Conservation (phyloP, 2,113 vertebrate species). For the Monopterus albus region DNA sequence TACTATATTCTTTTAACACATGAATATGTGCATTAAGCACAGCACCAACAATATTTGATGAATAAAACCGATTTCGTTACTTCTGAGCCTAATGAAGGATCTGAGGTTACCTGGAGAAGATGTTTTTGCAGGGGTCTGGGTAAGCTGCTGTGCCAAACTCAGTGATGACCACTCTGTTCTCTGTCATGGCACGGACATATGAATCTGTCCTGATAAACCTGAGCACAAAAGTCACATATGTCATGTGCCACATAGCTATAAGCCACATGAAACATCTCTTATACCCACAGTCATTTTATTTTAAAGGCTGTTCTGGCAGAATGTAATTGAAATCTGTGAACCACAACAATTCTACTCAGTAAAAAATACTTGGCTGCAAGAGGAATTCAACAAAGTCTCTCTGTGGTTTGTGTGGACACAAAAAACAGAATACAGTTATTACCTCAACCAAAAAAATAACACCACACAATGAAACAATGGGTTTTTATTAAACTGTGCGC, state of each 20-base stretch:
- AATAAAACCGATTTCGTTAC: no score
- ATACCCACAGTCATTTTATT: neutral
- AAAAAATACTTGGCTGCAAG: no score
- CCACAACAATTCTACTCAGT: neutral
- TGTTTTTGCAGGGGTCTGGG: slow-evolving; percentile 98
- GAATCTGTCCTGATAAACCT: slow-evolving; percentile 92
- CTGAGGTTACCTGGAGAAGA: slow-evolving; percentile 92
- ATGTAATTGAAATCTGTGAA: neutral
- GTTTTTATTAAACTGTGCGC: neutral
- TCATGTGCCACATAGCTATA: neutral
- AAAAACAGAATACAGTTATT: no score
- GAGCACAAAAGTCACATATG: neutral
- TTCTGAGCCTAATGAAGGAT: no score
- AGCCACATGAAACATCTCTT: neutral
- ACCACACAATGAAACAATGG: no score
- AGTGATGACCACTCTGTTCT: slow-evolving; percentile 94
- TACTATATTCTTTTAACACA: no score
- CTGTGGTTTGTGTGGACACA: no score
- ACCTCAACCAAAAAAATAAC: no score
- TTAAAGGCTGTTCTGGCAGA: no score
- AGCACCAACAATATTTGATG: neutral
- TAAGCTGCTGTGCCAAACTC: slow-evolving; percentile 96
- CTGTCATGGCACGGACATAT: slow-evolving; percentile 93
- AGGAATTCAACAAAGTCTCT: no score
- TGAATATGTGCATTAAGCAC: no score